These are phyloP conservation scores for Mormyrus hasselquistii DNA, from an alignment of 2,797 vertebrate species.

Conservation along the genomic window DNA sequence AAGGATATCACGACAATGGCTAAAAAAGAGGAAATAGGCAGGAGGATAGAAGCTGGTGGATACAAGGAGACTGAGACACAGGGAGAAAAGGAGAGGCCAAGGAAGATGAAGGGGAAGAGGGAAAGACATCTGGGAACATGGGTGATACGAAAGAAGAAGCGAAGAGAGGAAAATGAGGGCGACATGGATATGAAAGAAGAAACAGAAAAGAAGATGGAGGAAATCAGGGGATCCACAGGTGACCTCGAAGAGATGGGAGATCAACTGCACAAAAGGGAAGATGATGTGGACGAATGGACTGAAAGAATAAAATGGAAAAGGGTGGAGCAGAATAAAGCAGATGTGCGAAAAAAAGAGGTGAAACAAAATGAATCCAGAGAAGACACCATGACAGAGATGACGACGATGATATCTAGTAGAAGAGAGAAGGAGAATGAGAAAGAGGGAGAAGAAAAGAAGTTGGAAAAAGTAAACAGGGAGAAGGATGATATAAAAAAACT, in stretches of 20 bases:
- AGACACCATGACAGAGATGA: not conserved
- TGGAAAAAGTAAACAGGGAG: not conserved
- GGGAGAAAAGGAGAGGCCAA: not conserved
- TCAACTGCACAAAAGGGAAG: not conserved
- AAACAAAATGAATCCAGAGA: not conserved
- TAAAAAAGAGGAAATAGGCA: not conserved
- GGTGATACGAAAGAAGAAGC: not conserved
- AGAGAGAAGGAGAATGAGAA: not conserved
- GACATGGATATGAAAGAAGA: not conserved
- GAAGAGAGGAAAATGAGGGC: not conserved
- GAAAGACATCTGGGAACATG: not conserved
- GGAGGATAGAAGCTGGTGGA: not conserved
- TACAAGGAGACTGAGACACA: not conserved
- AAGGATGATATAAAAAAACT: not conserved
- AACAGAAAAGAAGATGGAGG: not conserved
- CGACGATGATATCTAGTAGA: not conserved
- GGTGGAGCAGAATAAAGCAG: not conserved
- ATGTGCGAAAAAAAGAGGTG: not conserved
- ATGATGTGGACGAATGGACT: not conserved
- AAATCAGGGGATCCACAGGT: not conserved
- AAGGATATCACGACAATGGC: not conserved
- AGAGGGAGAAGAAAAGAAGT: not conserved
- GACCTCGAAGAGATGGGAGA: not conserved
- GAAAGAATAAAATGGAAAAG: not conserved
- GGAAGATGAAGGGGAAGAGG: not conserved